Evolutionary conservation across 2,888 invertebrate species (phyloP).

Genomic region (Cabera pusaria): DNA sequence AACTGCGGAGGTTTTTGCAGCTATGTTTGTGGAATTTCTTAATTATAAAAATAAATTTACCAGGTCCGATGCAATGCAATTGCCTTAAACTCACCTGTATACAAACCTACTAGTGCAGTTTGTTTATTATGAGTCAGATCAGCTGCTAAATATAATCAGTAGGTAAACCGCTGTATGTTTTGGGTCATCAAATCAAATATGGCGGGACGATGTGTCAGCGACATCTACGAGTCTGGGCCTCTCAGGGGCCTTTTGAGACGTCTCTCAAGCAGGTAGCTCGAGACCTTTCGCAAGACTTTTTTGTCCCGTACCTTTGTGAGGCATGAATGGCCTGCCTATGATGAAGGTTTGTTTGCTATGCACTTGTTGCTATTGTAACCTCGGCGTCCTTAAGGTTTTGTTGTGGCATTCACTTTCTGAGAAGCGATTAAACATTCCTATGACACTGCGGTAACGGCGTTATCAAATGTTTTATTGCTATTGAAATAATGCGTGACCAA

Average conservation of each 20-base stretch:
- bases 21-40: constrained; percentile 7
- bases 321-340: constrained; percentile 48
- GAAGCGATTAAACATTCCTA: constrained; percentile 19
- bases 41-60: constrained; percentile 1
- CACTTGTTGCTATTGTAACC: constrained; percentile 50
- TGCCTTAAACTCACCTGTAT: constrained; percentile 13
- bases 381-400: constrained; percentile 34
- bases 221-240: constrained; percentile 45
- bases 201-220: constrained; percentile 59
- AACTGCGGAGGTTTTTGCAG: constrained; percentile 15
- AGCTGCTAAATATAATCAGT: constrained; percentile 45
- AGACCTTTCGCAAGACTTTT: constrained; percentile 63
- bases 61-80: not conserved
- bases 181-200: constrained; percentile 41
- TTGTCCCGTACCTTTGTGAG: constrained; percentile 58
- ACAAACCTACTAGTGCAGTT: constrained; percentile 18
- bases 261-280: constrained; percentile 69
- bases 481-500: constrained; percentile 21
- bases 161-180: constrained; percentile 29
- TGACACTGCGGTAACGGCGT: constrained; percentile 3
- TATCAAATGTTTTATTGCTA: constrained; percentile 9
- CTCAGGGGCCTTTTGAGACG: constrained; percentile 42
- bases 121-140: constrained; percentile 51
- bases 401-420: constrained; percentile 23
- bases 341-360: constrained; percentile 46